Base-by-base conservation (phyloP, 2,113 vertebrate genomes). In the Myiozetetes cayanensis region DNA sequence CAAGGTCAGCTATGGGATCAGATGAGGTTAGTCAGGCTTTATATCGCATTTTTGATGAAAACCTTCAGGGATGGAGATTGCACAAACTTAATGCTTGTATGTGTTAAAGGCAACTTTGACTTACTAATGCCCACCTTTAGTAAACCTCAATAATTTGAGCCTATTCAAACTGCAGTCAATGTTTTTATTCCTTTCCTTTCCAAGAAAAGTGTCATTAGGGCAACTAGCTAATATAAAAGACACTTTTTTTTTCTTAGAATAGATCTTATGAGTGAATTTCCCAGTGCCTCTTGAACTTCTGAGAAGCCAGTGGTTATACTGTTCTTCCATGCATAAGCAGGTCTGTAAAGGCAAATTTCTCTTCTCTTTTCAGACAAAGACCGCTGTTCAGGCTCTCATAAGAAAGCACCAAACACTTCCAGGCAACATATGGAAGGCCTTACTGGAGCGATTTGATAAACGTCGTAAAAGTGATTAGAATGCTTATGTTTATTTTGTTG, bases 321-420 rank as follows among this genome's bases (percentile, higher is more conserved):
- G 27, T 53, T 75, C 41, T 71, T 47, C 55, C 24, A 56, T 78
- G 30, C 22, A 41, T 49, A 62, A 82, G 33, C 37, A 74, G 28
- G 37, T 76, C 37, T 53, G 21, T 70, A 68, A 96, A 82, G 22
- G 49, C 37, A 85, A 85, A 49, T 79, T 94, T 93, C 31, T 93
- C 27, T 78, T 96, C 39, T 95, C 35, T 88, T 96, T 96, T 61
- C 94, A 99, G 99, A 98, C 98, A 67, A 98, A 98, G 89, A 94
- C 95, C 90, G 98, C 98, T 3, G 94, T 99, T 65, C 98, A 98
- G 96, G 93, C 95, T 82, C 97, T 99, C 83, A 99, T 99, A 92
- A 97, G 97, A 90, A 96, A 96, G 89, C 98, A 99, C 94, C 99
- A 99, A 96, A 97, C 95, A 94, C 98, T 99, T 78, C 99, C 99